Percentiles rank a stretch among this genome's conserved stretches.
Conservation (phyloP, 2,113 vertebrate species). For the Phyllostomus hastatus region DNA sequence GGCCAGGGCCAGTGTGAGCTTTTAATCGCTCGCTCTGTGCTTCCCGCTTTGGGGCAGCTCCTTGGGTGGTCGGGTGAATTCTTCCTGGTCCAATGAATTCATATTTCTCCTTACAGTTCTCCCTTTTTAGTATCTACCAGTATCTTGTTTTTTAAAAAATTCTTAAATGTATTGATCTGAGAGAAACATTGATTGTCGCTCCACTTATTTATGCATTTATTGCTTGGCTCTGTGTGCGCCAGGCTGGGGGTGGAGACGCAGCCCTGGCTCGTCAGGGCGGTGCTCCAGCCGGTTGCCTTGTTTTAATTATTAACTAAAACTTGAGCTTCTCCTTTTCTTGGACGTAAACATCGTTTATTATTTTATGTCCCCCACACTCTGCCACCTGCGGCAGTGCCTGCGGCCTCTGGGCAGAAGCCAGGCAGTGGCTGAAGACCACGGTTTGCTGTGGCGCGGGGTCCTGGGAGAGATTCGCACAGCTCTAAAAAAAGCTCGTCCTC, state of each 20-base stretch:
- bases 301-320: constrained; percentile 15
- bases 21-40: background rate
- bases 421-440: too few species aligned
- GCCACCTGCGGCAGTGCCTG: too few species aligned
- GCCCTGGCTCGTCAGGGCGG: background rate
- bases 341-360: background rate
- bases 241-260: background rate
- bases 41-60: background rate
- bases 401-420: too few species aligned
- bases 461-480: background rate
- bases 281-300: background rate
- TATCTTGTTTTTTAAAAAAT: background rate
- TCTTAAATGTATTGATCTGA: background rate
- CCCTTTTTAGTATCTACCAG: background rate
- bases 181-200: background rate
- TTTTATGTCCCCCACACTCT: background rate
- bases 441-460: too few species aligned
- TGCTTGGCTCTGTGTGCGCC: background rate
- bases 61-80: background rate
- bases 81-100: background rate
- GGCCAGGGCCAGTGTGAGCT: background rate
- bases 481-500: background rate
- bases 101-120: background rate
- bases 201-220: background rate
- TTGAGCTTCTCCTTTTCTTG: background rate